Conservation (phyloP, 1,140 invertebrate genomes). For the Papilio aristodemus region DNA sequence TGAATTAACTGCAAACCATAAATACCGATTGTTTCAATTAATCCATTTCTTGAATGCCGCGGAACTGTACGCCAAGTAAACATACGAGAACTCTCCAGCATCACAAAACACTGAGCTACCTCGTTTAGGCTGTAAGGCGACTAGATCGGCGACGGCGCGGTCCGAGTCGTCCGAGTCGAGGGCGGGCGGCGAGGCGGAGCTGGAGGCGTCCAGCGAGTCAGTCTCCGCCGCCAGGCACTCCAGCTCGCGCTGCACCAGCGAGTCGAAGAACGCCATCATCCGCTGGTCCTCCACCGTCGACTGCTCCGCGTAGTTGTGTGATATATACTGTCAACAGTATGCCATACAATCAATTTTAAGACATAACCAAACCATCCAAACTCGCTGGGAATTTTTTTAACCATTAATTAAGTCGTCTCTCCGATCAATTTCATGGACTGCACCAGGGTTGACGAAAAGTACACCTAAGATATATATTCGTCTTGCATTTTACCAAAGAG, state of each 20-base stretch:
- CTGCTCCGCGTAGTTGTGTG: slow-evolving; percentile 90
- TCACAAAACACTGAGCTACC: slow-evolving; percentile 46
- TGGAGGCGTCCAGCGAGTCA: slow-evolving; percentile 72
- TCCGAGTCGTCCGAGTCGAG: slow-evolving; percentile 67
- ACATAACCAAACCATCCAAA: too few species aligned
- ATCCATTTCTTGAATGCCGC: not conserved
- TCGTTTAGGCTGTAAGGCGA: slow-evolving; percentile 64
- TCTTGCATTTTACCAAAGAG: too few species aligned
- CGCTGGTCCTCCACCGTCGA: slow-evolving; percentile 94
- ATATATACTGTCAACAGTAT: slow-evolving; percentile 88
- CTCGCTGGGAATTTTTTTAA: too few species aligned
- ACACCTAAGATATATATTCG: too few species aligned
- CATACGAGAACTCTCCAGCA: not conserved
- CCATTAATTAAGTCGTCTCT: too few species aligned
- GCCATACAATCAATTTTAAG: too few species aligned
- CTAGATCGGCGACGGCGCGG: slow-evolving; percentile 60
- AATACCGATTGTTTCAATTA: not conserved
- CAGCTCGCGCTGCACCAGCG: slow-evolving; percentile 93
- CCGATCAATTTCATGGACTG: too few species aligned
- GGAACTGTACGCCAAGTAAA: too few species aligned
- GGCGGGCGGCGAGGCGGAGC: slow-evolving; percentile 45
- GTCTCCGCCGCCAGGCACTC: slow-evolving; percentile 86
- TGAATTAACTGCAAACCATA: slow-evolving; percentile 49
- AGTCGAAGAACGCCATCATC: slow-evolving; percentile 98
- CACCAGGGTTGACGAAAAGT: too few species aligned